A percentile compares a stretch with the other conserved stretches of the same genome.
Evolutionary conservation across 2,888 invertebrate species (phyloP).

Genomic region (Eretmocerus hayati): DNA sequence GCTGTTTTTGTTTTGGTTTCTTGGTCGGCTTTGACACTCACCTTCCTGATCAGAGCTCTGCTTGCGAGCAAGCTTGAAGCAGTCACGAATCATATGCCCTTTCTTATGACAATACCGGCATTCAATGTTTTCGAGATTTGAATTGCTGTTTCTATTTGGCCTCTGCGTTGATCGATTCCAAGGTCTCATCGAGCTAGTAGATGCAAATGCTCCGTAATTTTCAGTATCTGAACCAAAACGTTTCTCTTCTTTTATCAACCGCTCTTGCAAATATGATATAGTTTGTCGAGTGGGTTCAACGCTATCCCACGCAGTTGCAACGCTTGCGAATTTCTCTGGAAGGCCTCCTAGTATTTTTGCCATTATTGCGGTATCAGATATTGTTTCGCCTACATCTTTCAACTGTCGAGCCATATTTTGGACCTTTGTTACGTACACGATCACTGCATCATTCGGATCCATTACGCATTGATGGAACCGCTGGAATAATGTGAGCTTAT

Average conservation of each 20-base stretch:
- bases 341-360: conserved; percentile 26
- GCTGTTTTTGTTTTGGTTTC: no score
- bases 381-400: conserved; percentile 21
- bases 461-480: conserved; percentile 25
- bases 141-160: no score
- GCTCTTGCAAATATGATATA: conserved; percentile 18
- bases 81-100: conserved; percentile 13
- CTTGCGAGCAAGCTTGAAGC: conserved; percentile 10
- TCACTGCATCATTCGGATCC: conserved; percentile 21
- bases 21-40: no score
- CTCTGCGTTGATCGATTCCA: background rate
- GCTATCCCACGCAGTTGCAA: conserved; percentile 22
- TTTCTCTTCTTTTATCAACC: conserved; percentile 24
- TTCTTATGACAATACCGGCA: conserved; percentile 10
- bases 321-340: conserved; percentile 13
- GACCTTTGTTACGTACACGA: conserved; percentile 24
- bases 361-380: conserved; percentile 22
- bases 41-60: background rate
- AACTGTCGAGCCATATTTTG: conserved; percentile 25
- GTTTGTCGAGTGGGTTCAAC: conserved; percentile 17
- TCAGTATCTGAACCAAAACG: conserved; percentile 4
- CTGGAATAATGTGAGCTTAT: conserved; percentile 24
- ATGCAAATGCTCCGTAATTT: conserved; percentile 3
- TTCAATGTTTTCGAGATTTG: no score
- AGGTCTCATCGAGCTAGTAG: conserved; percentile 4